Conservation (phyloP, 2,888 invertebrate genomes). For the Amphiduros pacificus region DNA sequence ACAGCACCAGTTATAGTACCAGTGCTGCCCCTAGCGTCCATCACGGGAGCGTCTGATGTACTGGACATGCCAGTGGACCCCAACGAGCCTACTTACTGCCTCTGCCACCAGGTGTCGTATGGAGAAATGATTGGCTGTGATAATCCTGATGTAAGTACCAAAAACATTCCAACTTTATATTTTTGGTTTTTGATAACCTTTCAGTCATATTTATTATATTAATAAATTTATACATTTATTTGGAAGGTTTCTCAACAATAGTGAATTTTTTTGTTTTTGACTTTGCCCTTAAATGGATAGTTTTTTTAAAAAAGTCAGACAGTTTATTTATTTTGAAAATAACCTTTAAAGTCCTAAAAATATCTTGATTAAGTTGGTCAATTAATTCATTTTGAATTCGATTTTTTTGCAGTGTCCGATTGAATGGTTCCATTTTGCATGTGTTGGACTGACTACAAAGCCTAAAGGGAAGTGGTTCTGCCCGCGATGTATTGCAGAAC, state of each 20-base stretch:
- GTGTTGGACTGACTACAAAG: conserved; percentile 60
- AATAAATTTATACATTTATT: too few relatives aligned
- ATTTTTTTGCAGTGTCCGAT: conserved; percentile 60
- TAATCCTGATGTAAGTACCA: conserved; percentile 65
- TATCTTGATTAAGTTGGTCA: too few relatives aligned
- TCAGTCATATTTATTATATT: too few relatives aligned
- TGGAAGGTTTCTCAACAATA: too few relatives aligned
- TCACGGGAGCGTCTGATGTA: conserved; percentile 66
- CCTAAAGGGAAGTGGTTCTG: conserved; percentile 64
- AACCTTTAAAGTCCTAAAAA: too few relatives aligned
- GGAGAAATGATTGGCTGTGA: conserved; percentile 98
- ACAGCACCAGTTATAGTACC: conserved; percentile 21
- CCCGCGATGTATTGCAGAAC: conserved; percentile 60
- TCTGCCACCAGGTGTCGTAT: conserved; percentile 92
- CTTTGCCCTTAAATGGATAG: not conserved
- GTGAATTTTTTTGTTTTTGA: too few relatives aligned
- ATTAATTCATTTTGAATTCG: not conserved
- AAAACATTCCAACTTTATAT: too few relatives aligned
- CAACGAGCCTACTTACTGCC: conserved; percentile 97
- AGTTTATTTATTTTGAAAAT: too few relatives aligned
- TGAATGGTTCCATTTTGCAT: conserved; percentile 65
- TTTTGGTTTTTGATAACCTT: too few relatives aligned
- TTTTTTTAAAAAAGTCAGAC: too few relatives aligned
- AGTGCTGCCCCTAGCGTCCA: conserved; percentile 43
- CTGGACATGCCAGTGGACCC: conserved; percentile 76